Evolutionary conservation across 2,888 invertebrate genomes (phyloP).

Genomic region (Leucoma salicis): DNA sequence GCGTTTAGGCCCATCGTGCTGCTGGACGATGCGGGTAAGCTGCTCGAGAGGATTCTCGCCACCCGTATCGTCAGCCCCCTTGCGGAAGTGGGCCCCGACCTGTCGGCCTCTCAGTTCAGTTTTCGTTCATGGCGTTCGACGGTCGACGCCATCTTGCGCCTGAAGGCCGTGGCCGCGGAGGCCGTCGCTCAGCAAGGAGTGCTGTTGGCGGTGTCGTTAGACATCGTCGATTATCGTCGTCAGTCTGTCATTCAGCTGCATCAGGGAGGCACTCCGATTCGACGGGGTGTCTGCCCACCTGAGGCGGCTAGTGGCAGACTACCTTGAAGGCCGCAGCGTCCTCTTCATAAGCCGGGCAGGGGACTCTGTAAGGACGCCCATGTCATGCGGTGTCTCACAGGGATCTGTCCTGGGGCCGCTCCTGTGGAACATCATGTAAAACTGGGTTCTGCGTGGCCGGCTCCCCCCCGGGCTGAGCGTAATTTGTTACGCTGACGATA

Average conservation of each 20-base stretch:
- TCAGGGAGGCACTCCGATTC: too few relatives aligned
- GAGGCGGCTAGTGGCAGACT: too few relatives aligned
- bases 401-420: conserved; percentile 5
- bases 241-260: conserved; percentile 14
- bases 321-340: too few relatives aligned
- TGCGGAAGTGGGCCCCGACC: conserved; percentile 4
- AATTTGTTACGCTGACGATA: not conserved
- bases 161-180: conserved; percentile 5
- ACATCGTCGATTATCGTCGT: conserved; percentile 26
- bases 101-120: conserved; percentile 2
- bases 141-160: conserved; percentile 6
- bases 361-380: not conserved
- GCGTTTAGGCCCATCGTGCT: conserved; percentile 14
- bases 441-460: conserved; percentile 2
- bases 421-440: conserved; percentile 6
- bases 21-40: conserved; percentile 12
- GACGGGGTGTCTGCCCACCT: too few relatives aligned
- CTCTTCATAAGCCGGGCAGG: not conserved
- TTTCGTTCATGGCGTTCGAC: conserved; percentile 12
- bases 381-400: not conserved
- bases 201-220: conserved; percentile 19
- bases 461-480: not conserved
- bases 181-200: conserved; percentile 10
- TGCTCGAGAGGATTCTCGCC: conserved; percentile 5
- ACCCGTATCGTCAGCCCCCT: conserved; percentile 8